Percentiles rank a stretch among this genome's conserved stretches.
Conservation (phyloP, 1,140 invertebrate genomes). For the Achatina immaculata region DNA sequence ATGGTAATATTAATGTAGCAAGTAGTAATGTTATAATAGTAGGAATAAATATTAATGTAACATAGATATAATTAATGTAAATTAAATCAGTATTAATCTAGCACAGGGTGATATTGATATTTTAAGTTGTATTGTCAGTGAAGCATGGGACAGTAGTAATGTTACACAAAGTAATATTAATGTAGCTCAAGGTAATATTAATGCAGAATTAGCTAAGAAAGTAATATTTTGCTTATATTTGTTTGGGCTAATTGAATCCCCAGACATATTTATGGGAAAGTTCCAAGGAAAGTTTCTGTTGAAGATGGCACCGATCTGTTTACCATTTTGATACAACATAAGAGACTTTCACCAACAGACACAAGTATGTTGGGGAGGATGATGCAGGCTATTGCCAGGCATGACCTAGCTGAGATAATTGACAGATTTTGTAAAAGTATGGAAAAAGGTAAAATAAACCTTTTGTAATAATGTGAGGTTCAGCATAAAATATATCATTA, state of each 20-base stretch:
- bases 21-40: no score
- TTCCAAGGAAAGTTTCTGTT: background rate
- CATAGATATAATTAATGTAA: no score
- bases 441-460: background rate
- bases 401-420: conserved; percentile 1
- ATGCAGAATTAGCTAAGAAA: background rate
- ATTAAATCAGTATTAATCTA: no score
- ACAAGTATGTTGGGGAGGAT: background rate
- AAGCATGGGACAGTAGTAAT: no score
- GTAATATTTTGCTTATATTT: background rate
- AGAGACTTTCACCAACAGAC: background rate
- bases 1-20: no score
- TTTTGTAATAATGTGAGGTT: background rate
- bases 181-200: background rate
- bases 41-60: no score
- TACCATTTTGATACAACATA: background rate
- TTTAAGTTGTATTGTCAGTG: no score
- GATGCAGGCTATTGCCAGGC: background rate
- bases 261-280: conserved; percentile 1
- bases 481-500: background rate
- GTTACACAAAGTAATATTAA: background rate
- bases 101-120: no score
- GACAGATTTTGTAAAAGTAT: background rate
- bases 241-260: background rate
- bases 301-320: background rate